Conservation (phyloP, 2,113 vertebrate species). For the Apteryx owenii region DNA sequence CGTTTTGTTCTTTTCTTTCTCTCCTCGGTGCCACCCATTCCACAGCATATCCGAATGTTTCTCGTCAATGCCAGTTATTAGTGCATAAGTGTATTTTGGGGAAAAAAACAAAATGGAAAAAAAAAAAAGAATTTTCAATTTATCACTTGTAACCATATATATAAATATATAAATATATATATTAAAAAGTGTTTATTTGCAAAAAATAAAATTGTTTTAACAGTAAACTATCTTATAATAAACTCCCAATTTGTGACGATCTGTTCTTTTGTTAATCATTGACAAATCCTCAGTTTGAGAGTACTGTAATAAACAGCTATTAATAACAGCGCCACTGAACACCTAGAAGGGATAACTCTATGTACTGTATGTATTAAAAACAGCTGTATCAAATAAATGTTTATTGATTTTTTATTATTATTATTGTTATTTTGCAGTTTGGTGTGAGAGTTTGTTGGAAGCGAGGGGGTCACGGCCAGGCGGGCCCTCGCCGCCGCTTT, state of each 20-base stretch:
- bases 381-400: constrained; percentile 82
- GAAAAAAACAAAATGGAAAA: neutral
- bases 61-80: constrained; percentile 69
- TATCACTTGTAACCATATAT: constrained; percentile 81
- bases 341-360: constrained; percentile 45
- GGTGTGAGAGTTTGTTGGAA: neutral
- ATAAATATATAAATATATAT: constrained; percentile 79
- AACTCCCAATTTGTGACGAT: constrained; percentile 75
- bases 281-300: constrained; percentile 55
- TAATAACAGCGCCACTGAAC: constrained; percentile 1
- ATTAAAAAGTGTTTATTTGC: constrained; percentile 84
- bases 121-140: constrained; percentile 69
- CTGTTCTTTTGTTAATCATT: constrained; percentile 71
- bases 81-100: constrained; percentile 79
- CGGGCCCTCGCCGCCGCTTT: too few relatives aligned
- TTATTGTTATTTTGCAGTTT: neutral
- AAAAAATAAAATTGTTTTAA: constrained; percentile 76
- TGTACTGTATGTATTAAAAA: constrained; percentile 79
- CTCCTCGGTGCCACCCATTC: constrained; percentile 8
- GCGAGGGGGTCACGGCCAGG: neutral
- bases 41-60: constrained; percentile 45
- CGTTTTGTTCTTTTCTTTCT: constrained; percentile 34
- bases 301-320: constrained; percentile 56
- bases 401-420: constrained; percentile 76
- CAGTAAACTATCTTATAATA: constrained; percentile 71